A percentile compares a stretch with the other conserved stretches of the same genome.
Conservation (phyloP, 2,888 invertebrate species). For the Labia minor region DNA sequence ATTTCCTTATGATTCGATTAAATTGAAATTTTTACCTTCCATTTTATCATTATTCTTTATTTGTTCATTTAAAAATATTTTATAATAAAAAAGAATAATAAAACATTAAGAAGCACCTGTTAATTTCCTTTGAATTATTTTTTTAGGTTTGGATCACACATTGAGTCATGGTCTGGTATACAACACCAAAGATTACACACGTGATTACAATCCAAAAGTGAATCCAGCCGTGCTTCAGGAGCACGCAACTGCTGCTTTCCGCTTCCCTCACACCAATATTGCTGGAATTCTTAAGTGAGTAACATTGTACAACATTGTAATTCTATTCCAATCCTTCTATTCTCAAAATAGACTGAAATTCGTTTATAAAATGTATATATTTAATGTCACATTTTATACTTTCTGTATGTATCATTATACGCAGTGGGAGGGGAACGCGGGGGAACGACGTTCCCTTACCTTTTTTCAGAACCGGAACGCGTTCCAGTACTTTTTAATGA, state of each 20-base stretch:
- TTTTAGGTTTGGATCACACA: slow-evolving; percentile 49
- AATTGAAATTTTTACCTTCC: no score
- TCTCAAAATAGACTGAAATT: slow-evolving; percentile 26
- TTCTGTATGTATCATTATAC: slow-evolving; percentile 18
- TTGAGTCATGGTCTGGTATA: slow-evolving; percentile 52
- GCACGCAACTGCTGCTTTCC: slow-evolving; percentile 60
- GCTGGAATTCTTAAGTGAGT: slow-evolving; percentile 58
- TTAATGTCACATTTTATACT: slow-evolving; percentile 8
- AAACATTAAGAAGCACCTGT: no score
- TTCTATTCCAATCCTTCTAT: slow-evolving; percentile 25
- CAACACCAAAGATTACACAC: slow-evolving; percentile 47
- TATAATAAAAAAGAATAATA: no score
- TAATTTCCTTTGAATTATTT: no score
- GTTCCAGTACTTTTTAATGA: no score
- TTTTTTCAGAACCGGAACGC: no score
- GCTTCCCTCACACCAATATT: slow-evolving; percentile 62
- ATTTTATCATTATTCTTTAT: no score
- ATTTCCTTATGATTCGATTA: no score
- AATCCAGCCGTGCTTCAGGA: slow-evolving; percentile 56
- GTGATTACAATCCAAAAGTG: slow-evolving; percentile 55
- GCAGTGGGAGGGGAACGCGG: no score
- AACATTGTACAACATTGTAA: slow-evolving; percentile 5
- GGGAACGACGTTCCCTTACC: no score
- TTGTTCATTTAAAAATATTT: no score
- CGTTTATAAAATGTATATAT: slow-evolving; percentile 19